Conservation (phyloP, 2,113 vertebrate genomes). For the Marmota monax region DNA sequence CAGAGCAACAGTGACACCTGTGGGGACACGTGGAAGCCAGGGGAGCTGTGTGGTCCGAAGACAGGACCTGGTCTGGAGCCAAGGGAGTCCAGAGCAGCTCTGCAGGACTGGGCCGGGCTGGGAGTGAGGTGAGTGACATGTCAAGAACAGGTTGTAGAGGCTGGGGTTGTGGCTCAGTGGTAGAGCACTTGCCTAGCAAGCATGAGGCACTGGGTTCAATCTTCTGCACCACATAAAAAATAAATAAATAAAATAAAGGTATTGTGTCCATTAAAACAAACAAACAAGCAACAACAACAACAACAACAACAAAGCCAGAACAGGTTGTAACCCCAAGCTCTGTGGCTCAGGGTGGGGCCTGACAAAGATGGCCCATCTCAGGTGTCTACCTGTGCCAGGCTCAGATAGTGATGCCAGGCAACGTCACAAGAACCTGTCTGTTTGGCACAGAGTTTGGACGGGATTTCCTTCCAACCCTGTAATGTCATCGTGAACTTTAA, state of each 20-base stretch:
- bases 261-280: no score
- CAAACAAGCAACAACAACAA: no score
- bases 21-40: neutral
- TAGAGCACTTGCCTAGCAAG: no score
- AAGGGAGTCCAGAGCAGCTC: neutral
- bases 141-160: neutral
- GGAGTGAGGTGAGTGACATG: no score
- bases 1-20: neutral
- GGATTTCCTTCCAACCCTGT: neutral
- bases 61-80: neutral
- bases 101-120: neutral
- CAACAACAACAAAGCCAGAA: no score
- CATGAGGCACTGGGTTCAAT: no score
- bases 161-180: no score
- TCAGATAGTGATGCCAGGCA: neutral
- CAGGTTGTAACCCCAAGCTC: neutral
- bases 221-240: no score
- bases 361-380: neutral
- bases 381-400: neutral
- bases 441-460: neutral
- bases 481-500: neutral
- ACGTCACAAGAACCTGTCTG: accelerated
- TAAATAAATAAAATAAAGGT: no score
- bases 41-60: neutral
- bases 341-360: neutral